phyloP scores from a whole-genome alignment of 1,140 invertebrate genomes.

The Brachionus koreanus region DNA sequence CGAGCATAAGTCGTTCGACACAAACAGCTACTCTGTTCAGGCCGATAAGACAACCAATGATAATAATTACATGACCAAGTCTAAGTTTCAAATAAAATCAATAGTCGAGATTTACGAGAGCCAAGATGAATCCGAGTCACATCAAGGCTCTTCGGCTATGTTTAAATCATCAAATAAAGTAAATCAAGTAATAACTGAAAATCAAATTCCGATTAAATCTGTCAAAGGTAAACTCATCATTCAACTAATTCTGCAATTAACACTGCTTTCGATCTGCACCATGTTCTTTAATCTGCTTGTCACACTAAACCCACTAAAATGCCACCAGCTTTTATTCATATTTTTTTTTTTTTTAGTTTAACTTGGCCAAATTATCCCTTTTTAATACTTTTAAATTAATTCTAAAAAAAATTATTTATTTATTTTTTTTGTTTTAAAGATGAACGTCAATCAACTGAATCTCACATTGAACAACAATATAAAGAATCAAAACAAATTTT shows the following conservation, averaged over 20 bases:
- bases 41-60: background rate
- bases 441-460: background rate
- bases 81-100: slow-evolving; percentile 44
- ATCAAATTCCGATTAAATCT: background rate
- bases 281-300: background rate
- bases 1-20: background rate
- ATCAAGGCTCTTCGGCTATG: background rate
- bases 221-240: background rate
- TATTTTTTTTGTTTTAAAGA: background rate
- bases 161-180: slow-evolving; percentile 9
- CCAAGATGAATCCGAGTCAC: background rate
- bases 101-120: slow-evolving; percentile 41
- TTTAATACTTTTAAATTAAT: background rate
- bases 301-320: background rate
- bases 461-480: background rate
- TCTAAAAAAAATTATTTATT: background rate
- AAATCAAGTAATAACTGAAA: background rate
- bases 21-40: background rate
- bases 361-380: background rate
- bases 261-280: background rate
- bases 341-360: background rate
- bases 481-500: background rate
- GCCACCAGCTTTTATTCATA: background rate
- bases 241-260: background rate
- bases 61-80: background rate